A percentile compares a stretch with the other conserved stretches of the same genome.
Conservation (phyloP, 2,888 invertebrate genomes). For the Hypercompe scribonia region DNA sequence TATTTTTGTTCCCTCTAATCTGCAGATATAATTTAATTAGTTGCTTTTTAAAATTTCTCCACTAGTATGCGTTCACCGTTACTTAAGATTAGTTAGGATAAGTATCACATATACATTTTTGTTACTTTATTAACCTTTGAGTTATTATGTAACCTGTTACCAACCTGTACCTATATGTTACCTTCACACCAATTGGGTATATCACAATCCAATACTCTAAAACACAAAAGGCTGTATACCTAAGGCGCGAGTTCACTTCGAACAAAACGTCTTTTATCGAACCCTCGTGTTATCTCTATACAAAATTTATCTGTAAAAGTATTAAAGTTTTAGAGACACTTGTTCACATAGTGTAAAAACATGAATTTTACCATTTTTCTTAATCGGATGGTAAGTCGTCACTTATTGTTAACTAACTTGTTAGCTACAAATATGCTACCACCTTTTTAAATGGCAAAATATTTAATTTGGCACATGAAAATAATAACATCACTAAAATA, state of each 20-base stretch:
- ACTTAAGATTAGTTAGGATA: not conserved
- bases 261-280: not conserved
- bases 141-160: not conserved
- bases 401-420: too few relatives aligned
- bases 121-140: not conserved
- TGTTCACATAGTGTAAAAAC: not conserved
- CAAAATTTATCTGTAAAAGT: not conserved
- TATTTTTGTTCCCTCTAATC: constrained; percentile 2
- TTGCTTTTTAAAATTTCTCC: not conserved
- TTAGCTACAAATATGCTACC: too few relatives aligned
- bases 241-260: not conserved
- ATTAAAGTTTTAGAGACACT: not conserved
- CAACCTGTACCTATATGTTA: too few relatives aligned
- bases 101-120: not conserved
- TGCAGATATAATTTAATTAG: not conserved
- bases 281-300: not conserved
- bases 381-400: too few relatives aligned
- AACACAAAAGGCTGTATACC: not conserved
- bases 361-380: too few relatives aligned
- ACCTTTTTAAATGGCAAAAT: too few relatives aligned
- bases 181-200: not conserved
- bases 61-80: not conserved
- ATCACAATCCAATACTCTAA: not conserved
- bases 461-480: too few relatives aligned
- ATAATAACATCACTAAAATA: too few relatives aligned